Evolutionary conservation across 2,797 vertebrate genomes (phyloP).

Genomic region (Bovichtus diacanthus): DNA sequence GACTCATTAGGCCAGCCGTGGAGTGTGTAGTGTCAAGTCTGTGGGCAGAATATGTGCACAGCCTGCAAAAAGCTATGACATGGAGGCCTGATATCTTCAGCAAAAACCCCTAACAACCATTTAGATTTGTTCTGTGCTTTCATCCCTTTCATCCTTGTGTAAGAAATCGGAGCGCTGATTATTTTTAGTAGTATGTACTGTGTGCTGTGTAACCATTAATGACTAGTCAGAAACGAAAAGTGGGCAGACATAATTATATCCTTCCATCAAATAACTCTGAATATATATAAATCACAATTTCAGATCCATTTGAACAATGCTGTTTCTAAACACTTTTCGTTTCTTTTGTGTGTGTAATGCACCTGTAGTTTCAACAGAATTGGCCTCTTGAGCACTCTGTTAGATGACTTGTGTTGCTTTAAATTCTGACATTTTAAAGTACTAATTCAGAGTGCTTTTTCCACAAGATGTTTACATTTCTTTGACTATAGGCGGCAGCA

Average conservation of each 20-base stretch:
- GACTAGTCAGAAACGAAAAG: neutral
- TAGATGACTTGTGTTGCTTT: neutral
- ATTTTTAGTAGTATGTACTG: neutral
- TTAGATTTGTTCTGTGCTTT: constrained; percentile 39
- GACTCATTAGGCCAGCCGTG: constrained; percentile 78
- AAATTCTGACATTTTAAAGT: neutral
- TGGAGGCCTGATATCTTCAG: constrained; percentile 67
- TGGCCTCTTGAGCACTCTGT: neutral
- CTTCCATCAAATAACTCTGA: neutral
- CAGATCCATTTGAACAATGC: neutral
- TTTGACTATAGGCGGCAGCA: constrained; percentile 2
- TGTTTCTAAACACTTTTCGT: neutral
- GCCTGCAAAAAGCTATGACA: constrained; percentile 66
- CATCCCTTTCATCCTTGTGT: constrained; percentile 6
- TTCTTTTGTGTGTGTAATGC: neutral
- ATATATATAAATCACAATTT: neutral
- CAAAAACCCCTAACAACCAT: constrained; percentile 52
- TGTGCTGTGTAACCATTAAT: neutral
- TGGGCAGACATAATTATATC: neutral
- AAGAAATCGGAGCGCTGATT: constrained; percentile 11
- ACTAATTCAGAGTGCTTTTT: neutral
- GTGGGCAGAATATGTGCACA: constrained; percentile 60
- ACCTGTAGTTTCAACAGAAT: neutral
- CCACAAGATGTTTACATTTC: constrained; percentile 17
- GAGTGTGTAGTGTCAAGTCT: constrained; percentile 59